Conservation (phyloP, 2,797 vertebrate species). For the Ctenopoma kingsleyae region DNA sequence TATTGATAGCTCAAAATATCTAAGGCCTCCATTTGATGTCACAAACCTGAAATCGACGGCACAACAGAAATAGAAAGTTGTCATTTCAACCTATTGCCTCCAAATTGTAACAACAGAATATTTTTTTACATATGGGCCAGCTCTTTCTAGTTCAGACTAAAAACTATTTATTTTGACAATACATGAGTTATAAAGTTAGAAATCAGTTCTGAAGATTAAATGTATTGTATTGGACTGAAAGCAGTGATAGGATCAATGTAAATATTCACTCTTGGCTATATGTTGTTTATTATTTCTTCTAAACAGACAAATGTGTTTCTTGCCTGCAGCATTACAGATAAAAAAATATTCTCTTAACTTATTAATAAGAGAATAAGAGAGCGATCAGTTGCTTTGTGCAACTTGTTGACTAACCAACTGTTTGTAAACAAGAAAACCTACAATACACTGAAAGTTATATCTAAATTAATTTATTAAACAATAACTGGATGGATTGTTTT, state of each 20-base stretch:
- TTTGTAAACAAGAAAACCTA: neutral
- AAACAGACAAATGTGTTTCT: conserved; percentile 1
- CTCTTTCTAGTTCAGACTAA: conserved; percentile 40
- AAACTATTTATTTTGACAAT: conserved; percentile 36
- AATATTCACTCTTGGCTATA: neutral
- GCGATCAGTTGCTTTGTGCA: neutral
- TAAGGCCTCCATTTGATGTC: conserved; percentile 47
- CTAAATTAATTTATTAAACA: neutral
- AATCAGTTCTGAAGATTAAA: conserved; percentile 36
- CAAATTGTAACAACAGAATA: conserved; percentile 29
- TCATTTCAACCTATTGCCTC: conserved; percentile 50
- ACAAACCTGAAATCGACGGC: conserved; percentile 61
- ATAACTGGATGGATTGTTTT: too few relatives aligned
- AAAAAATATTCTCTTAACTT: neutral
- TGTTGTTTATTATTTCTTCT: neutral
- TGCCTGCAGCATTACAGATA: neutral
- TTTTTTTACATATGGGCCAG: conserved; percentile 35
- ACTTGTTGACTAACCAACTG: neutral
- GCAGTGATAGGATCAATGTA: conserved; percentile 14
- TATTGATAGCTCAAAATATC: conserved; percentile 50
- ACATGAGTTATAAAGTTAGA: conserved; percentile 14
- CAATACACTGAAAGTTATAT: neutral
- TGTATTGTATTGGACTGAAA: conserved; percentile 10
- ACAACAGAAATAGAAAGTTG: conserved; percentile 45
- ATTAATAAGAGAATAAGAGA: neutral